A percentile compares a stretch with the other conserved stretches of the same genome.
phyloP scores from a whole-genome alignment of 2,797 vertebrate species.

The Decapterus maruadsi region DNA sequence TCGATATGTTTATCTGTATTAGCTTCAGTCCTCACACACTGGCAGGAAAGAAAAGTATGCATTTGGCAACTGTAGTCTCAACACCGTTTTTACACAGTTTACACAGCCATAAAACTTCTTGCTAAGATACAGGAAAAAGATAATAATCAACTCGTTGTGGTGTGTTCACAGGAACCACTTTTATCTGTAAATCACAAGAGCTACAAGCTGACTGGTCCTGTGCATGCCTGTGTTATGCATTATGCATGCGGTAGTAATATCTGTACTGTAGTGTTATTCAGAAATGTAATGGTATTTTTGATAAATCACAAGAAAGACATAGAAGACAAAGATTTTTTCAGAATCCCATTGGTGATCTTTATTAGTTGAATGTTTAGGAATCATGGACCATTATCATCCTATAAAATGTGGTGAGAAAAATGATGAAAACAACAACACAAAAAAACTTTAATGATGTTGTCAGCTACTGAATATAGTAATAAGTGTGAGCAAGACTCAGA shows the following conservation, averaged over 20 bases:
- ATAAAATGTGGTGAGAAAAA: neutral
- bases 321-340: neutral
- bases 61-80: neutral
- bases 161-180: neutral
- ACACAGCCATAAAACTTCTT: too few relatives aligned
- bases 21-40: neutral
- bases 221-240: neutral
- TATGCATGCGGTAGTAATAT: neutral
- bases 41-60: neutral
- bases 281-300: neutral
- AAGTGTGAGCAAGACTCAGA: neutral
- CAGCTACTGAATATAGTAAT: neutral
- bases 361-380: conserved; percentile 37
- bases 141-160: neutral
- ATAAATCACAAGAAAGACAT: conserved; percentile 23
- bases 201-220: neutral
- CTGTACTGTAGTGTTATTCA: neutral
- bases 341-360: conserved; percentile 48
- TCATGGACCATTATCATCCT: neutral
- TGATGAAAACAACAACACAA: conserved; percentile 4
- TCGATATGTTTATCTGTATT: neutral
- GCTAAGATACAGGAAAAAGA: conserved; percentile 3
- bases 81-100: neutral
- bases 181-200: neutral
- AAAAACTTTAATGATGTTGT: neutral